Evolutionary conservation across 2,888 invertebrate species (phyloP), one percentile per base, ranked within the genome.

Genomic region (Sarcophaga rosellei): DNA sequence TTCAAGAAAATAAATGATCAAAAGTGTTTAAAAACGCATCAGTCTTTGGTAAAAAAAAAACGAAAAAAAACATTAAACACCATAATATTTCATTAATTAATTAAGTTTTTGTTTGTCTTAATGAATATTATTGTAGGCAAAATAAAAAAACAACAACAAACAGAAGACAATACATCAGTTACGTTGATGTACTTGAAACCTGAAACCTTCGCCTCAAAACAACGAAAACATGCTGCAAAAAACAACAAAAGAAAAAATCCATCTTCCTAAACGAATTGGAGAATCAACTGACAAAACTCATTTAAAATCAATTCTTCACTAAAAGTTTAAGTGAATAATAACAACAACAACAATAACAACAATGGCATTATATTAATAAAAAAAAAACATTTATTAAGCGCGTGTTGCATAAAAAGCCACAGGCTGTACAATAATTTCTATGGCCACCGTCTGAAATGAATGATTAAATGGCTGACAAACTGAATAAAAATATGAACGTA

Each of bases 271-370:
- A 68, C 45, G 68, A 83, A 69, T 23, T 66, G 62, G 23, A 72
- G 61, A 80, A 81, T 47, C 66, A 75, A 70, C 81, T 87, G 78
- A 78, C 84, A 84, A 81, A 84, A 87, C 78, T 87, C 68, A 84
- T 87, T 78, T 87, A 75, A 87, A 87, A 87, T 84, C 81, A 84
- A 87, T 87, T 87, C 81, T 81, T 87, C 77, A 86, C 10, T 73
- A 84, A 66, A 62, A 81, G 53, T 62, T 78, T 72, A 69, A 78
- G 44, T 25, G 20, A 4, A 59, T 35, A 35, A 25, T 47, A 81
- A 47, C 17, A 57, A 20, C 15, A 45, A 53, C 44, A n/a, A 75
- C 20, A 69, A 62, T n/a, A 65, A 45, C 44, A 20, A 72, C 44
- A 20, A 72, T 47, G 53, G 8, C 21, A 65, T 11, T 20, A 62